Conservation (phyloP, 2,113 vertebrate genomes). For the Limanda limanda region DNA sequence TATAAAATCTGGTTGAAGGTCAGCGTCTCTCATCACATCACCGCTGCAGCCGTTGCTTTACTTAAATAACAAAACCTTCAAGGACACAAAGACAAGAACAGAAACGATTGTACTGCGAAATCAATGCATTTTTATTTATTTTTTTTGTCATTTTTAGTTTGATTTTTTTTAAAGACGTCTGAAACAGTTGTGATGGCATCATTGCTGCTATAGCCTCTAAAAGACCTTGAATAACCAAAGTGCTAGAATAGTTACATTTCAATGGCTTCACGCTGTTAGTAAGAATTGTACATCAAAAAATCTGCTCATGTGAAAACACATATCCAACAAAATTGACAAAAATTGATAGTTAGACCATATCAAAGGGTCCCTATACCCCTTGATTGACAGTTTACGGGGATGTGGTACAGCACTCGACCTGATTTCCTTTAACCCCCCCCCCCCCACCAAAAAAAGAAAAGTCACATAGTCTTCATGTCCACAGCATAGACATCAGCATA, state of each 20-base stretch:
- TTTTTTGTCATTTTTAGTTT: slow-evolving; percentile 59
- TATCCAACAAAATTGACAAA: slow-evolving; percentile 80
- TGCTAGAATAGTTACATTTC: slow-evolving; percentile 84
- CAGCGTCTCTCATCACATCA: neutral
- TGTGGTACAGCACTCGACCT: slow-evolving; percentile 65
- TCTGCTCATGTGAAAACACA: slow-evolving; percentile 80
- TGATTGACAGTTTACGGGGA: slow-evolving; percentile 75
- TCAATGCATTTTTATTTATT: slow-evolving; percentile 79
- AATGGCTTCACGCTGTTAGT: slow-evolving; percentile 85
- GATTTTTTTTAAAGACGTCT: slow-evolving; percentile 79
- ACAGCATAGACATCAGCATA: slow-evolving; percentile 77
- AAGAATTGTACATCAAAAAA: slow-evolving; percentile 84
- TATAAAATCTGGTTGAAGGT: slow-evolving; percentile 6
- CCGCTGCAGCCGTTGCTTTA: neutral
- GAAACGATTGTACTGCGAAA: slow-evolving; percentile 73
- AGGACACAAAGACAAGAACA: slow-evolving; percentile 63
- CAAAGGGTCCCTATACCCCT: slow-evolving; percentile 71
- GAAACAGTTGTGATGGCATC: slow-evolving; percentile 83
- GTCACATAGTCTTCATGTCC: slow-evolving; percentile 70
- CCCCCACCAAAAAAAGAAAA: slow-evolving; percentile 32
- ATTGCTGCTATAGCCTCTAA: slow-evolving; percentile 83
- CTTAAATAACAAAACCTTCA: slow-evolving; percentile 24
- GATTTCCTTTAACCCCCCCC: slow-evolving; percentile 47
- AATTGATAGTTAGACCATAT: slow-evolving; percentile 73
- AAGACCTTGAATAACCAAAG: slow-evolving; percentile 84